phyloP scores from a whole-genome alignment of 2,797 vertebrate species.

The Pempheris klunzingeri region DNA sequence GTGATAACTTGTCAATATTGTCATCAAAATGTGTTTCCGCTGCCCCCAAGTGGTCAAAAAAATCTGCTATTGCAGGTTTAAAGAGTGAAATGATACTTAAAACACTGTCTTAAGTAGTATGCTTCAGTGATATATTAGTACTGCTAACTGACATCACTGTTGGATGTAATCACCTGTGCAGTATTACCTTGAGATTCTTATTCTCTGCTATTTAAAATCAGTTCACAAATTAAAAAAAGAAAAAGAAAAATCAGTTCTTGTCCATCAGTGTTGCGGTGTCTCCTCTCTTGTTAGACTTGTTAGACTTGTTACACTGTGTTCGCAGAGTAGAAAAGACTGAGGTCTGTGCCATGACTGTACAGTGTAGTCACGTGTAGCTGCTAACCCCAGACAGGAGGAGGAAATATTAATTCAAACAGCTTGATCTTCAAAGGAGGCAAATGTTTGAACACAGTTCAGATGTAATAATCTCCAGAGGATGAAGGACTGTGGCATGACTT shows the following conservation, averaged over 20 bases:
- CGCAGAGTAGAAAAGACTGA: constrained; percentile 1
- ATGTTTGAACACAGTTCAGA: constrained; percentile 28
- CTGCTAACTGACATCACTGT: constrained; percentile 6
- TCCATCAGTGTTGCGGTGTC: background rate
- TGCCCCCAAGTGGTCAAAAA: constrained; percentile 11
- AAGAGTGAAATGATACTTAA: background rate
- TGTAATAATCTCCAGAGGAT: constrained; percentile 32
- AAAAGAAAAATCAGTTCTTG: too few species aligned
- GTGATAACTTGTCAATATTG: background rate
- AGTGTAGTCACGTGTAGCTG: constrained; percentile 19
- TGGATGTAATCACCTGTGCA: background rate
- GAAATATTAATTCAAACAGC: constrained; percentile 15
- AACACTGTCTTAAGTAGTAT: background rate
- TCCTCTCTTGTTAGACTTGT: background rate
- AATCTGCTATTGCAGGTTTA: background rate
- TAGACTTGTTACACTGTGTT: background rate
- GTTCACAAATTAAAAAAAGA: background rate
- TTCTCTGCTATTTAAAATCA: background rate
- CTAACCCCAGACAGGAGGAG: background rate
- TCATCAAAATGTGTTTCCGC: background rate
- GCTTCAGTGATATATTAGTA: background rate
- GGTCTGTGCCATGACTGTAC: background rate
- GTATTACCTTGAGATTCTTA: background rate
- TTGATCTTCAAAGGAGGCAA: constrained; percentile 40
- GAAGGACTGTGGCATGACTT: constrained; percentile 27